Conservation (phyloP, 2,888 invertebrate species). For the Achlya flavicornis region DNA sequence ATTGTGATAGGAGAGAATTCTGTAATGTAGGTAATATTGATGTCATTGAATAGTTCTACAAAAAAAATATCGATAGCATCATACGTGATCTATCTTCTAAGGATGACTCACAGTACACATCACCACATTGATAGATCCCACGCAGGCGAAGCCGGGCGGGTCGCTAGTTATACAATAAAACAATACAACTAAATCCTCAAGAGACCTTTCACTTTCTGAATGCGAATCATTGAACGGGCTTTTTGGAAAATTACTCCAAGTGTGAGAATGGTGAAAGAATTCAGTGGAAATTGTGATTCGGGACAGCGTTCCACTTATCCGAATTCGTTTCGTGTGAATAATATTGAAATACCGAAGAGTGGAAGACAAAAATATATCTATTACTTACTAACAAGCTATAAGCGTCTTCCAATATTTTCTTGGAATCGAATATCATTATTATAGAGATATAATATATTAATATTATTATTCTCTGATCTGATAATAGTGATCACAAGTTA, state of each 20-base stretch:
- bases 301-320: constrained; percentile 46
- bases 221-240: constrained; percentile 44
- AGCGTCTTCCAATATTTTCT: constrained; percentile 13
- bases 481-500: too few relatives aligned
- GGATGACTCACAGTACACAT: too few relatives aligned
- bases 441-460: too few relatives aligned
- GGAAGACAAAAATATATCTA: constrained; percentile 51
- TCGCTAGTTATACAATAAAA: not conserved
- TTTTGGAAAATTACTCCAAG: constrained; percentile 46
- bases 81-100: too few relatives aligned
- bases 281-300: constrained; percentile 51
- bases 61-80: too few relatives aligned
- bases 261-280: constrained; percentile 41
- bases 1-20: too few relatives aligned
- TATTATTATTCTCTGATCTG: too few relatives aligned
- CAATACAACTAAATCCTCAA: not conserved
- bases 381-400: constrained; percentile 33
- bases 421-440: too few relatives aligned
- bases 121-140: too few relatives aligned
- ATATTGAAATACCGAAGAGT: constrained; percentile 61
- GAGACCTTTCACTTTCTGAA: not conserved
- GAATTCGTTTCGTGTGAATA: constrained; percentile 62
- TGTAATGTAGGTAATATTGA: too few relatives aligned
- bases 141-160: too few relatives aligned
- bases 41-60: too few relatives aligned